Conservation (phyloP, 2,888 invertebrate species). For the Drosophila helvetica region DNA sequence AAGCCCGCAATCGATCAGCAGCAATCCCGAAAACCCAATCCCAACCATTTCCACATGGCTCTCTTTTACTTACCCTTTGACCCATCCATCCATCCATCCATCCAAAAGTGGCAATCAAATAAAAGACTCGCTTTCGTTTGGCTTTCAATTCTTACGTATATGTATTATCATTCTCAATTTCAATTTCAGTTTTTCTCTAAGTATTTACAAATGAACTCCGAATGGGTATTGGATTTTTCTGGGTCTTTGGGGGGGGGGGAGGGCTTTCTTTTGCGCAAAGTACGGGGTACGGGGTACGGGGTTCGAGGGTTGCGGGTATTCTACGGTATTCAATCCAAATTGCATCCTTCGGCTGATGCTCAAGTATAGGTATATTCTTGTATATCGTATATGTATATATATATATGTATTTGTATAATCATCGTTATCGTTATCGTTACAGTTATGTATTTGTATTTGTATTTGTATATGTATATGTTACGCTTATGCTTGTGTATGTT, state of each 20-base stretch:
- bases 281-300: too few species aligned
- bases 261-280: not conserved
- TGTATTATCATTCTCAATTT: slow-evolving; percentile 40
- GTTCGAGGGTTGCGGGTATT: slow-evolving; percentile 6
- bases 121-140: slow-evolving; percentile 27
- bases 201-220: slow-evolving; percentile 48
- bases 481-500: slow-evolving; percentile 1
- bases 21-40: too few species aligned
- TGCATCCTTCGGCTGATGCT: slow-evolving; percentile 23
- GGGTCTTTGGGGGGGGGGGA: slow-evolving; percentile 1
- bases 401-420: slow-evolving; percentile 45
- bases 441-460: slow-evolving; percentile 33
- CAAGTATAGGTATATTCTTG: slow-evolving; percentile 28
- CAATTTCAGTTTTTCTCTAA: slow-evolving; percentile 38
- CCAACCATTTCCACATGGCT: too few species aligned
- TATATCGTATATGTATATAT: slow-evolving; percentile 8
- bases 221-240: slow-evolving; percentile 5
- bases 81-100: not conserved
- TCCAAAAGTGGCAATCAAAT: not conserved
- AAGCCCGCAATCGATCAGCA: too few species aligned
- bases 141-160: slow-evolving; percentile 68
- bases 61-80: slow-evolving; percentile 26
- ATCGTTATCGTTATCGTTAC: slow-evolving; percentile 29
- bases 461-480: slow-evolving; percentile 12
- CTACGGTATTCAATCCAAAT: slow-evolving; percentile 1